These are phyloP conservation scores for Tipula helvola DNA, from an alignment of 2,888 invertebrate genomes.

Conservation along the genomic window DNA sequence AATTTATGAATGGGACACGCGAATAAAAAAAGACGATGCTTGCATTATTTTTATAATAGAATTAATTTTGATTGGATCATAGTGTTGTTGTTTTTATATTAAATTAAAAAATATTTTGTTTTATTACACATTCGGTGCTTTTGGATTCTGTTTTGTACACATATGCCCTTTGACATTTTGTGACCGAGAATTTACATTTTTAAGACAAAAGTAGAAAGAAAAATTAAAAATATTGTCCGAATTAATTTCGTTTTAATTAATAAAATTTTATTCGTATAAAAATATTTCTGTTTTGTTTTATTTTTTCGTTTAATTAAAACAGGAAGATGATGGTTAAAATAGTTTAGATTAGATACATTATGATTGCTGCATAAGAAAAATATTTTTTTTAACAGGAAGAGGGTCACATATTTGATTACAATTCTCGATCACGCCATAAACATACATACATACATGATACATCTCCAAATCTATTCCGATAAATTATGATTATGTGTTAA, in stretches of 20 bases:
- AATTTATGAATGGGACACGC: background rate
- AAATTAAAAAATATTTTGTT: background rate
- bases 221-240: background rate
- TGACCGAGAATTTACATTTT: background rate
- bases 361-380: background rate
- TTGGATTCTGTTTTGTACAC: background rate
- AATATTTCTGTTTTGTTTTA: background rate
- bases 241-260: slow-evolving; percentile 4
- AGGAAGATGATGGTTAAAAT: slow-evolving; percentile 4
- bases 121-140: background rate
- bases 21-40: background rate
- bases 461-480: background rate
- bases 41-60: background rate
- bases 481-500: background rate
- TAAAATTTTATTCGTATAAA: background rate
- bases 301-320: background rate
- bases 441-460: background rate
- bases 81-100: background rate
- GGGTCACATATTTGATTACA: background rate
- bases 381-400: background rate
- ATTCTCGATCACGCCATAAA: background rate
- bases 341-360: background rate
- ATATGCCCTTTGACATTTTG: background rate
- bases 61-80: background rate
- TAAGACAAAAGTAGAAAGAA: background rate